These are phyloP conservation scores for Rhinella marina DNA, from an alignment of 2,797 vertebrate genomes.

Conservation along the genomic window DNA sequence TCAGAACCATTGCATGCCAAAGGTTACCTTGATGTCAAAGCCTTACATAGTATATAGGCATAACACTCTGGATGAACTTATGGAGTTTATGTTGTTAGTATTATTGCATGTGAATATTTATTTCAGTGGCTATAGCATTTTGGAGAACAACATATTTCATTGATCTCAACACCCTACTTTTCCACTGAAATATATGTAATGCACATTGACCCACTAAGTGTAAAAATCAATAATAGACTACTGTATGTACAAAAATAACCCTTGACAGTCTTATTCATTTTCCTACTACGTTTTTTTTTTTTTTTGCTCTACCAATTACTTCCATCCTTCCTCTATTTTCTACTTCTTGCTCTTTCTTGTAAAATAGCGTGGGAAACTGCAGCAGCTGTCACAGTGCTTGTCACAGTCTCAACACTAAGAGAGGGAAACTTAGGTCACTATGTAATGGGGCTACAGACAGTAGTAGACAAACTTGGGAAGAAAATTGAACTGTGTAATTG, in stretches of 20 bases:
- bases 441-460: conserved; percentile 17
- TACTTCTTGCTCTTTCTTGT: neutral
- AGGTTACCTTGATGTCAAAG: neutral
- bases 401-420: conserved; percentile 31
- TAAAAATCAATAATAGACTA: neutral
- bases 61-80: neutral
- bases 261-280: neutral
- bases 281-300: too few relatives aligned
- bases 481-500: neutral
- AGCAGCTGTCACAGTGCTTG: conserved; percentile 28
- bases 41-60: too few relatives aligned
- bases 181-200: neutral
- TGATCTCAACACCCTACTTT: neutral
- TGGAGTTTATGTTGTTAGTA: neutral
- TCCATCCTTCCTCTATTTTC: conserved; percentile 12
- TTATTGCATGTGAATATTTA: neutral
- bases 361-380: conserved; percentile 30
- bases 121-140: neutral
- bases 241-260: neutral
- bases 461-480: neutral
- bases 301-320: conserved; percentile 4
- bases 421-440: conserved; percentile 36
- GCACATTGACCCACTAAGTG: neutral
- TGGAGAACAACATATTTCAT: neutral
- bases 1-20: neutral